A percentile compares a stretch with the other conserved stretches of the same genome.
phyloP scores from a whole-genome alignment of 1,140 invertebrate genomes.

The Melanaphis sacchari region DNA sequence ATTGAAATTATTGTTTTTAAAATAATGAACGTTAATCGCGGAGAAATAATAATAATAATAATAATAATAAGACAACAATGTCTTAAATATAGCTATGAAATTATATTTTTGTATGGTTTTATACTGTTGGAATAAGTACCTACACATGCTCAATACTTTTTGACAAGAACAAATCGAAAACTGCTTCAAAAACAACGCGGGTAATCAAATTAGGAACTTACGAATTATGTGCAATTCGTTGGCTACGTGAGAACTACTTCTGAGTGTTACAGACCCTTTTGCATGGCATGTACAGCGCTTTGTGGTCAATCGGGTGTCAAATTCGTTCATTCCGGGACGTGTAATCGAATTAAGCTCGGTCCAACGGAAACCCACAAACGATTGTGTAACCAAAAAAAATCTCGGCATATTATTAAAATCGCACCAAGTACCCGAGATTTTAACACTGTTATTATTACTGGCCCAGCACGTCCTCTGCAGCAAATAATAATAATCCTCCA shows the following conservation, averaged over 20 bases:
- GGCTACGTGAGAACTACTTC: conserved; percentile 31
- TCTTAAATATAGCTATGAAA: no score
- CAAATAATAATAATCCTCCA: conserved; percentile 26
- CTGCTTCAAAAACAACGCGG: neutral
- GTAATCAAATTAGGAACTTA: conserved; percentile 15
- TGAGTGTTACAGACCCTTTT: conserved; percentile 34
- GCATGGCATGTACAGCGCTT: conserved; percentile 1
- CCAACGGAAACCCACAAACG: conserved; percentile 47
- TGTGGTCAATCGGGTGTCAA: conserved; percentile 49
- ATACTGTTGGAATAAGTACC: neutral
- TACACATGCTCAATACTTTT: neutral
- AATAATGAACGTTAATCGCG: no score
- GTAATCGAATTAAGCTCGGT: conserved; percentile 51
- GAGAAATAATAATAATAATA: neutral
- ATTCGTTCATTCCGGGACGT: conserved; percentile 36
- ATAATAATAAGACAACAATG: neutral
- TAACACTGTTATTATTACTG: conserved; percentile 42
- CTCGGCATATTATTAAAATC: conserved; percentile 24
- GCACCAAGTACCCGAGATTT: conserved; percentile 12
- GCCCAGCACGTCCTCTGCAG: conserved; percentile 38
- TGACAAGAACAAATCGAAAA: neutral
- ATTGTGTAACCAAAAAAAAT: conserved; percentile 46
- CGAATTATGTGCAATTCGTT: conserved; percentile 17
- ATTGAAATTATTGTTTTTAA: no score
- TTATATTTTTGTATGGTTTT: neutral